Conservation (phyloP, 2,797 vertebrate genomes). For the Melanotaenia parkinsoni region DNA sequence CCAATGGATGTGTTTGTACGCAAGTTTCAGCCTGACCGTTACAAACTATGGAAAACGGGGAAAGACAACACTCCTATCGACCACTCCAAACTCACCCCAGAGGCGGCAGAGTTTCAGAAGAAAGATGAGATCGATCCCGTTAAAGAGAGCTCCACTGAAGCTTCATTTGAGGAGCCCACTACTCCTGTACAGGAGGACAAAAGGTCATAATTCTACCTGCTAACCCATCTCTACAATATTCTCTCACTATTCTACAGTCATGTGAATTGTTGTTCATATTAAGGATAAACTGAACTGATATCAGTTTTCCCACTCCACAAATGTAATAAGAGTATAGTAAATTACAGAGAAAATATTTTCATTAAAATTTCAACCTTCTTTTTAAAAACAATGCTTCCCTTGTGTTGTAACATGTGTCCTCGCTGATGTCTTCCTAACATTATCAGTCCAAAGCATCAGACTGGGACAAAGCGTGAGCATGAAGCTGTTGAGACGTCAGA, state of each 20-base stretch:
- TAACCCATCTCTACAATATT: neutral
- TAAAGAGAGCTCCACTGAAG: constrained; percentile 30
- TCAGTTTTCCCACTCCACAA: neutral
- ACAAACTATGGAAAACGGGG: constrained; percentile 95
- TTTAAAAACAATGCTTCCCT: neutral
- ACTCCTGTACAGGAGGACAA: constrained; percentile 45
- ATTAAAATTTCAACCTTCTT: neutral
- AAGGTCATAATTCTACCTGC: constrained; percentile 45
- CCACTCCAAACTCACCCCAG: constrained; percentile 88
- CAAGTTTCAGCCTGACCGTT: constrained; percentile 95
- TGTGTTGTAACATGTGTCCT: constrained; percentile 1
- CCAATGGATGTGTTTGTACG: constrained; percentile 98
- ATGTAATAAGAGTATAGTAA: neutral
- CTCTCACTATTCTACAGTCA: neutral
- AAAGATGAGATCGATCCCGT: constrained; percentile 23
- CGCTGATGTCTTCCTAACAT: constrained; percentile 1
- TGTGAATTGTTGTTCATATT: neutral
- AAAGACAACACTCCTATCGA: constrained; percentile 91
- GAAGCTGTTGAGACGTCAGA: constrained; percentile 32
- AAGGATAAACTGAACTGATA: neutral
- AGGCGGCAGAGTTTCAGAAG: constrained; percentile 83
- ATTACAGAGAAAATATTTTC: neutral
- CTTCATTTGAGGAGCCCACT: constrained; percentile 17
- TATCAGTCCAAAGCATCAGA: constrained; percentile 51
- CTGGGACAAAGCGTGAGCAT: constrained; percentile 54